Percentiles rank a stretch among this genome's conserved stretches.
phyloP scores from a whole-genome alignment of 2,797 vertebrate species.

The Rhinichthys osculus region DNA sequence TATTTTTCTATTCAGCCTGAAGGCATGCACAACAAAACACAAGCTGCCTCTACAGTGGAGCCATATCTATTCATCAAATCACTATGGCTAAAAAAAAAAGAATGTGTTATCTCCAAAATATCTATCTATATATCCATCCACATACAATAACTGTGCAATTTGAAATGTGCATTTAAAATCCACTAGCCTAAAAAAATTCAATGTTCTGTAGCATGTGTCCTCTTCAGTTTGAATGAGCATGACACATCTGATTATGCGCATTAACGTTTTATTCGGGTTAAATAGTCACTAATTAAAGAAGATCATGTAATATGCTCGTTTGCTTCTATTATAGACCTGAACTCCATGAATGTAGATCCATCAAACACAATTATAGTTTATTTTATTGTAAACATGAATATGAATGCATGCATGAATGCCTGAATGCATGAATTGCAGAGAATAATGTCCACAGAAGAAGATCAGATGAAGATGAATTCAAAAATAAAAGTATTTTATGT shows the following conservation, averaged over 20 bases:
- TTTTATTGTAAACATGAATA: not conserved
- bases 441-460: too few relatives aligned
- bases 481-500: too few relatives aligned
- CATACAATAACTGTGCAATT: not conserved
- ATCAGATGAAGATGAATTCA: too few relatives aligned
- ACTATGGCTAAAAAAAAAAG: not conserved
- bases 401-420: too few relatives aligned
- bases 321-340: not conserved
- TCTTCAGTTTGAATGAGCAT: not conserved
- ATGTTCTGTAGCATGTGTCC: not conserved
- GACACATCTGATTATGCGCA: not conserved
- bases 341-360: not conserved
- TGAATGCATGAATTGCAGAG: too few relatives aligned
- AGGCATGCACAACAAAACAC: slow-evolving; percentile 31
- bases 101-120: not conserved
- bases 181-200: not conserved
- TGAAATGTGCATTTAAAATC: not conserved
- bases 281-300: not conserved
- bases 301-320: not conserved
- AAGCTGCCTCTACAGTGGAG: slow-evolving; percentile 11
- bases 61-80: slow-evolving; percentile 29
- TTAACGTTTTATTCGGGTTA: not conserved
- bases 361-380: not conserved
- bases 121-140: not conserved
- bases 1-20: slow-evolving; percentile 27